Conservation (phyloP, 2,797 vertebrate genomes). For the Gallinago nigripennis region DNA sequence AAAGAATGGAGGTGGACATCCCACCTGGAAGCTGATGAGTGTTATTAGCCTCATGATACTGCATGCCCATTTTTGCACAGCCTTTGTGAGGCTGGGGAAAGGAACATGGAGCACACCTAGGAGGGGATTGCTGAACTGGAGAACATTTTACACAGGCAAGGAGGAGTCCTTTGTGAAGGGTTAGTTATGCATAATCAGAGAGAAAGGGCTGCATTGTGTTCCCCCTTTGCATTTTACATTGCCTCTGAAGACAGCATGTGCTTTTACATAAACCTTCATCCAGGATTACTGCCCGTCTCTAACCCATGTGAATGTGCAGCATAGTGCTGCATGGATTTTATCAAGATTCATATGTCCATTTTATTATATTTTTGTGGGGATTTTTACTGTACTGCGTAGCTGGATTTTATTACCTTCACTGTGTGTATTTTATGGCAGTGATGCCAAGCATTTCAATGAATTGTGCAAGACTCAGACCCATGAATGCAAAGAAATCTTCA, state of each 20-base stretch:
- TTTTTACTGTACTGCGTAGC: slow-evolving; percentile 52
- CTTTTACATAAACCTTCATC: background rate
- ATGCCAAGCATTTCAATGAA: slow-evolving; percentile 61
- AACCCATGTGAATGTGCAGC: background rate
- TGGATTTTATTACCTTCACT: slow-evolving; percentile 47
- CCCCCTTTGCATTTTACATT: background rate
- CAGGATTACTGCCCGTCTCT: background rate
- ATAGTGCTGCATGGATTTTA: background rate
- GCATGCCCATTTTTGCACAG: background rate
- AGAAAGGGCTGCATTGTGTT: background rate
- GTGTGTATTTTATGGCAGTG: slow-evolving; percentile 42
- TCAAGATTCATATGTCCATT: slow-evolving; percentile 58
- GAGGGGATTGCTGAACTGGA: background rate
- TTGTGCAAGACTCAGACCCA: background rate
- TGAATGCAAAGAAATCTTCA: slow-evolving; percentile 1
- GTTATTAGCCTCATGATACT: background rate
- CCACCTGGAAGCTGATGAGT: background rate
- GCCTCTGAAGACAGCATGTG: background rate
- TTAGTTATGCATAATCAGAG: background rate
- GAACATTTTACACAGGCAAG: background rate
- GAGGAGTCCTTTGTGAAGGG: background rate
- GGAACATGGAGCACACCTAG: background rate
- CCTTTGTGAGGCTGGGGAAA: background rate
- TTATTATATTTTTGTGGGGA: slow-evolving; percentile 47
- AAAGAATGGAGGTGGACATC: background rate